These are phyloP conservation scores for Leuciscus idus DNA, from an alignment of 2,113 vertebrate species.

Conservation along the genomic window DNA sequence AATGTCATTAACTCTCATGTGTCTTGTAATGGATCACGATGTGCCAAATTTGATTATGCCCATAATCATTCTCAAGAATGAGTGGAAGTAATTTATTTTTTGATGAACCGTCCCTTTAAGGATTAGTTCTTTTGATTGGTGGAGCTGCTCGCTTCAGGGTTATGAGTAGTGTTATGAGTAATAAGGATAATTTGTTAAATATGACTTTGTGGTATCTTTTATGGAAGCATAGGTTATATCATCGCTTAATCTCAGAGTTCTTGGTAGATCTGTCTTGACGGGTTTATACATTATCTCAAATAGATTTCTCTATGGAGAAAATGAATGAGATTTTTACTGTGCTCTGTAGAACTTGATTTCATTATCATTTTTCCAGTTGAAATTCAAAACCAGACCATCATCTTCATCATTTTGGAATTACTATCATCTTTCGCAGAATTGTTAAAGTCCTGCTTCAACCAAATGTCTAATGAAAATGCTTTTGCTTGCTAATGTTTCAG, in stretches of 20 bases:
- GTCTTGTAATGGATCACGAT: neutral
- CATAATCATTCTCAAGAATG: neutral
- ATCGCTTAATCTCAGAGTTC: neutral
- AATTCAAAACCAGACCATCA: neutral
- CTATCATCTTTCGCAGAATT: neutral
- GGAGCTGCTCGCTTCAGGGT: neutral
- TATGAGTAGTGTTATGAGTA: neutral
- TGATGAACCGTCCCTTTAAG: too few species aligned
- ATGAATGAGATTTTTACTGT: neutral
- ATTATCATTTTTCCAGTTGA: neutral
- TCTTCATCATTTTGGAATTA: neutral
- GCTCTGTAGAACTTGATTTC: neutral
- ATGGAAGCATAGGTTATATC: neutral
- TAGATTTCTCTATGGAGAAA: neutral
- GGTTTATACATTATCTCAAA: neutral
- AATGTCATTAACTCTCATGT: neutral
- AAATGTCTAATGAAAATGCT: neutral
- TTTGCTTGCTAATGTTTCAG: slow-evolving; percentile 61
- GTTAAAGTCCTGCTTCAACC: neutral
- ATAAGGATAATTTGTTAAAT: neutral
- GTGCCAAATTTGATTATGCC: neutral
- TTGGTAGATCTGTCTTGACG: neutral
- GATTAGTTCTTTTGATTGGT: slow-evolving; percentile 1
- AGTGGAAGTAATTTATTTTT: too few species aligned
- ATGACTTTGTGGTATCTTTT: neutral